Conservation (phyloP, 2,797 vertebrate genomes). For the Epinephelus malabaricus region DNA sequence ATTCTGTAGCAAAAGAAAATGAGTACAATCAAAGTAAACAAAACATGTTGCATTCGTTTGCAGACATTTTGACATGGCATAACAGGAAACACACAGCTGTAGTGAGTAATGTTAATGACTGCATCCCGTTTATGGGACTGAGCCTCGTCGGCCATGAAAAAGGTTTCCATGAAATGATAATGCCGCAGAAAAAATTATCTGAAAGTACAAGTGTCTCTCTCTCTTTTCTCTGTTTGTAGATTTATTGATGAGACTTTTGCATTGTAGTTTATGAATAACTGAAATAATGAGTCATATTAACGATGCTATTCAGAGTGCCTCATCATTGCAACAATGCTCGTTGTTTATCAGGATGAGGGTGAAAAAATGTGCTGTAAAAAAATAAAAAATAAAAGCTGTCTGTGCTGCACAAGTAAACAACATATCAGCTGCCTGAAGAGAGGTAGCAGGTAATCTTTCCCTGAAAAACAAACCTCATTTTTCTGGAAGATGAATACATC, state of each 20-base stretch:
- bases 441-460: conserved; percentile 44
- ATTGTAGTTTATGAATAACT: not conserved
- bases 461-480: conserved; percentile 45
- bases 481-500: conserved; percentile 47
- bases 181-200: not conserved
- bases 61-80: not conserved
- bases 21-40: not conserved
- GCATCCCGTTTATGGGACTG: not conserved
- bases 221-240: not conserved
- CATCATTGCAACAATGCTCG: not conserved
- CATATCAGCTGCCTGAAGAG: conserved; percentile 20
- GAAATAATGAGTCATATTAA: not conserved
- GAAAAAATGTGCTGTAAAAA: not conserved
- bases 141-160: not conserved
- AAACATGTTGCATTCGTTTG: not conserved
- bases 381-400: not conserved
- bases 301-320: not conserved
- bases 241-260: not conserved
- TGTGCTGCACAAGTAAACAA: conserved; percentile 44
- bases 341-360: conserved; percentile 29
- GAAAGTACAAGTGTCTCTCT: not conserved
- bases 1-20: not conserved
- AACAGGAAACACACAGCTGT: conserved; percentile 2
- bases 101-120: not conserved
- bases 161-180: not conserved